phyloP scores from a whole-genome alignment of 2,888 invertebrate species.

The Bursaphelenchus okinawaensis region DNA sequence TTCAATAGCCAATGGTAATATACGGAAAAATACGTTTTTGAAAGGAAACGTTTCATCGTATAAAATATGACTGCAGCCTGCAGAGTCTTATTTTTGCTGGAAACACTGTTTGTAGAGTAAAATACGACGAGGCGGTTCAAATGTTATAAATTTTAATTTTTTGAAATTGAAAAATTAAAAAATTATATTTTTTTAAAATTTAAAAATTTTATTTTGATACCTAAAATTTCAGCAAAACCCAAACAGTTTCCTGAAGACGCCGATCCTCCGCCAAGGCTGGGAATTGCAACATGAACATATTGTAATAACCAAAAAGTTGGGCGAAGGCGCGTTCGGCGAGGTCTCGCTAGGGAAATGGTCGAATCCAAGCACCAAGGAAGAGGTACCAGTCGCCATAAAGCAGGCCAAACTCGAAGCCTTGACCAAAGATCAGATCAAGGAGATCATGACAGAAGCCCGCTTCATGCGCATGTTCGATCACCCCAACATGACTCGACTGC shows the following conservation, averaged over 20 bases:
- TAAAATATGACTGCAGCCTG: no score
- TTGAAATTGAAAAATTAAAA: no score
- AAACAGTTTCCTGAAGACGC: conserved; percentile 10
- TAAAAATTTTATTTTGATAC: no score
- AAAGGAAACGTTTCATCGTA: no score
- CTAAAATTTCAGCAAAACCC: no score
- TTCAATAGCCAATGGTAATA: no score
- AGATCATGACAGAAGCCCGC: conserved; percentile 42
- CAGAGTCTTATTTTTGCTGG: no score
- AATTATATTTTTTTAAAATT: no score
- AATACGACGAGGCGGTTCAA: no score
- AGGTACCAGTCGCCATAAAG: conserved; percentile 29
- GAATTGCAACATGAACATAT: conserved; percentile 22
- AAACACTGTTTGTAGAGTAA: no score
- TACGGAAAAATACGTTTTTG: no score
- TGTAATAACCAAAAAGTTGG: conserved; percentile 20
- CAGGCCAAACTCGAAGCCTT: conserved; percentile 35
- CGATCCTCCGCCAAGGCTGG: conserved; percentile 17
- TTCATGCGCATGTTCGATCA: conserved; percentile 40
- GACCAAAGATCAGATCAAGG: conserved; percentile 41
- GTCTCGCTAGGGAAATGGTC: conserved; percentile 15
- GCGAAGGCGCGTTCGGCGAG: conserved; percentile 21
- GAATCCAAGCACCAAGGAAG: not conserved
- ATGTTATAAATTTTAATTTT: no score
- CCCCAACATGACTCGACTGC: conserved; percentile 31